Conservation (phyloP, 2,888 invertebrate species). For the Abrostola tripartita region DNA sequence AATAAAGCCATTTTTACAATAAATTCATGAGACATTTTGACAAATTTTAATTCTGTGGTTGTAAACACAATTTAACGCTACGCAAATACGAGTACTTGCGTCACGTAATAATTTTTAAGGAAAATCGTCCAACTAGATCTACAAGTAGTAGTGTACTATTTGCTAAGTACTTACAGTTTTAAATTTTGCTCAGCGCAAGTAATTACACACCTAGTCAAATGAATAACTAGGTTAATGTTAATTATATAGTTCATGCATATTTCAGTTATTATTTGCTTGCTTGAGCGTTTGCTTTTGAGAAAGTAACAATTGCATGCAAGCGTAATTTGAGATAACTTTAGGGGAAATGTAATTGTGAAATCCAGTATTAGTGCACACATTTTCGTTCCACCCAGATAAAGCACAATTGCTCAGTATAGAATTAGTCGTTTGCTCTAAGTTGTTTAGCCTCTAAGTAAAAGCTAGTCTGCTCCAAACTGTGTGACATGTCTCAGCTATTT, state of each 20-base stretch:
- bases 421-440: neutral
- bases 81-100: slow-evolving; percentile 32
- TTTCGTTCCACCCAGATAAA: neutral
- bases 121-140: slow-evolving; percentile 30
- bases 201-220: slow-evolving; percentile 85
- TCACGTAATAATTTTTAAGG: slow-evolving; percentile 21
- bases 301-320: slow-evolving; percentile 64
- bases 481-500: slow-evolving; percentile 10
- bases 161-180: slow-evolving; percentile 79
- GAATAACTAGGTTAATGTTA: slow-evolving; percentile 78
- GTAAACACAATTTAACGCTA: slow-evolving; percentile 27
- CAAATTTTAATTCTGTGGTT: slow-evolving; percentile 19
- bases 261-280: slow-evolving; percentile 42
- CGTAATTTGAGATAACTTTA: slow-evolving; percentile 38
- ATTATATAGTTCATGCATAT: slow-evolving; percentile 66
- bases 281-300: slow-evolving; percentile 40
- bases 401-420: slow-evolving; percentile 2
- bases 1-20: neutral
- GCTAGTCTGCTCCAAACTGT: slow-evolving; percentile 32
- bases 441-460: neutral
- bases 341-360: slow-evolving; percentile 20
- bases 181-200: slow-evolving; percentile 86
- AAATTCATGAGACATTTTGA: slow-evolving; percentile 5
- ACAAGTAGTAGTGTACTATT: slow-evolving; percentile 56
- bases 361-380: slow-evolving; percentile 12